Evolutionary conservation across 2,113 vertebrate genomes (phyloP).

Genomic region (Macrotus californicus): DNA sequence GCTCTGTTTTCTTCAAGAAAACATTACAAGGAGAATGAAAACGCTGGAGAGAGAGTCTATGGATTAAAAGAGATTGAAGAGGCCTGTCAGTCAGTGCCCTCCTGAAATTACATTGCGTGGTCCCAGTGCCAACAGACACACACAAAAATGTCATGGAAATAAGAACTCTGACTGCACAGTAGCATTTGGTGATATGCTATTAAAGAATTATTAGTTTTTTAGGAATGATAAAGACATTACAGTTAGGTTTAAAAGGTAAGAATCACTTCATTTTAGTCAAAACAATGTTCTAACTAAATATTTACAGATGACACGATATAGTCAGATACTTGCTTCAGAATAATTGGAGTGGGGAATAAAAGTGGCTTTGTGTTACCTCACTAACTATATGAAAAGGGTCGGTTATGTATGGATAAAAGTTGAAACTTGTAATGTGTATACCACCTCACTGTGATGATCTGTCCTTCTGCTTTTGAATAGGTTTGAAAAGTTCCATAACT

Average conservation of each 20-base stretch:
- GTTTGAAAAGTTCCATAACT: neutral
- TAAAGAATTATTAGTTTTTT: neutral
- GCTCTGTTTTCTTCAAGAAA: neutral
- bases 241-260: neutral
- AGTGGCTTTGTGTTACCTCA: neutral
- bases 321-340: neutral
- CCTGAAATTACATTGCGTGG: neutral
- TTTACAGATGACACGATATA: neutral
- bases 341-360: neutral
- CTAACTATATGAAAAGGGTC: neutral
- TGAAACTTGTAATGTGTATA: neutral
- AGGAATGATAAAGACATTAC: neutral
- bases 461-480: neutral
- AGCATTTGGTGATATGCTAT: neutral
- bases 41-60: neutral
- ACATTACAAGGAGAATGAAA: neutral
- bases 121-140: neutral
- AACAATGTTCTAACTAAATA: neutral
- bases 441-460: neutral
- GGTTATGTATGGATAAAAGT: neutral
- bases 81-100: neutral
- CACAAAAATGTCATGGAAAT: neutral
- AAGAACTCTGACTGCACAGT: neutral
- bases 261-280: neutral
- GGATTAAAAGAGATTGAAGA: neutral